A percentile compares a stretch with the other conserved stretches of the same genome.
Conservation (phyloP, 2,888 invertebrate species). For the Polyploca ridens region DNA sequence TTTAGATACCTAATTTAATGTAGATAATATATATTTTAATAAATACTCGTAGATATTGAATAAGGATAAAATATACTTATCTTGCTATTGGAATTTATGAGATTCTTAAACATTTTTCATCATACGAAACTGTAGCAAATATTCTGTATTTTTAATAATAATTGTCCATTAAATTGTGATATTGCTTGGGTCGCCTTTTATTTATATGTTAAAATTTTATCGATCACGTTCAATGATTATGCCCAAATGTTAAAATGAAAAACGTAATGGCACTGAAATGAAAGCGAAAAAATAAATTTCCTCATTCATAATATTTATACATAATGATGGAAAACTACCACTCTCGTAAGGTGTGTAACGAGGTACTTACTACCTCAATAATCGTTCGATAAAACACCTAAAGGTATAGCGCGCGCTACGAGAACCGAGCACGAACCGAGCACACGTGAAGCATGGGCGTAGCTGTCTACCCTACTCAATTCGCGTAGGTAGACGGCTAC, state of each 20-base stretch:
- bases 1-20: constrained; percentile 17
- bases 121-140: constrained; percentile 47
- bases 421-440: too few species aligned
- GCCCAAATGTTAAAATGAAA: background rate
- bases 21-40: constrained; percentile 12
- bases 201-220: constrained; percentile 17
- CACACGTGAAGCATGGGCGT: too few species aligned
- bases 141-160: constrained; percentile 48
- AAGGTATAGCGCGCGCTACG: too few species aligned
- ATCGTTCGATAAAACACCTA: too few species aligned
- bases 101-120: constrained; percentile 32
- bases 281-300: too few species aligned
- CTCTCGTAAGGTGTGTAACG: too few species aligned
- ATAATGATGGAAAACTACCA: background rate
- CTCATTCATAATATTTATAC: background rate
- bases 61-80: constrained; percentile 4
- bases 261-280: background rate
- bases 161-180: constrained; percentile 82
- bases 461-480: too few species aligned
- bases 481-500: too few species aligned
- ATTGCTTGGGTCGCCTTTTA: constrained; percentile 47
- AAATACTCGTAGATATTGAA: background rate
- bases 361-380: too few species aligned
- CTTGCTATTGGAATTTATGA: background rate
- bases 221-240: background rate